Conservation (phyloP, 2,797 vertebrate species). For the Centropyge bicolor region DNA sequence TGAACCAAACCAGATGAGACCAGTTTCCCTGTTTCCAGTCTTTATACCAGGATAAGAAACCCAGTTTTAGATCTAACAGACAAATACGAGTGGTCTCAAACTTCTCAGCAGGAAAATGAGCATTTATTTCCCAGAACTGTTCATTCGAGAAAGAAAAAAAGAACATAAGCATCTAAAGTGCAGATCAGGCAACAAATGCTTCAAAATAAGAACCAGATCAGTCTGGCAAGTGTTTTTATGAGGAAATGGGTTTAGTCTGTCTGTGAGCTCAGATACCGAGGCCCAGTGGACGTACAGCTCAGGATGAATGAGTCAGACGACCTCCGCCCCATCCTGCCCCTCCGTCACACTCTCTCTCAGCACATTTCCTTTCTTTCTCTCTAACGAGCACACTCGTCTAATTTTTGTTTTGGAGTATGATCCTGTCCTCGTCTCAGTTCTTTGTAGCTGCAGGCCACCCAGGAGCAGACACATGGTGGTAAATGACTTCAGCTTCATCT, state of each 20-base stretch:
- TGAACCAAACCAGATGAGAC: neutral
- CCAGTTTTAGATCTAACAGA: no score
- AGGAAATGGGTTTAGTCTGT: constrained; percentile 38
- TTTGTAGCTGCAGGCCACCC: no score
- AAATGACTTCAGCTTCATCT: neutral
- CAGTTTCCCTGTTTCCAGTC: no score
- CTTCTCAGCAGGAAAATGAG: no score
- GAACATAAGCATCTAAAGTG: no score
- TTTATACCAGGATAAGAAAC: no score
- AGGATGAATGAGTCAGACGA: constrained; percentile 44
- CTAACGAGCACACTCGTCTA: neutral
- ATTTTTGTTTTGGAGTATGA: neutral
- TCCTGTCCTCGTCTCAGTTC: neutral
- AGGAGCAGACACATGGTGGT: neutral
- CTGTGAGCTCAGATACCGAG: constrained; percentile 24
- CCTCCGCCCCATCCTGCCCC: neutral
- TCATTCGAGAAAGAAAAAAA: no score
- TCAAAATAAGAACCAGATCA: neutral
- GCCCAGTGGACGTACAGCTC: constrained; percentile 1
- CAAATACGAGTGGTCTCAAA: no score
- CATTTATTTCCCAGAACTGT: no score
- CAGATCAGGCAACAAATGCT: no score
- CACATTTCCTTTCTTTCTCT: neutral
- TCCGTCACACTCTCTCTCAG: no score
- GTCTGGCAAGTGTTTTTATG: neutral